phyloP scores from a whole-genome alignment of 2,113 vertebrate genomes.

The Trochalopteron elliotii region DNA sequence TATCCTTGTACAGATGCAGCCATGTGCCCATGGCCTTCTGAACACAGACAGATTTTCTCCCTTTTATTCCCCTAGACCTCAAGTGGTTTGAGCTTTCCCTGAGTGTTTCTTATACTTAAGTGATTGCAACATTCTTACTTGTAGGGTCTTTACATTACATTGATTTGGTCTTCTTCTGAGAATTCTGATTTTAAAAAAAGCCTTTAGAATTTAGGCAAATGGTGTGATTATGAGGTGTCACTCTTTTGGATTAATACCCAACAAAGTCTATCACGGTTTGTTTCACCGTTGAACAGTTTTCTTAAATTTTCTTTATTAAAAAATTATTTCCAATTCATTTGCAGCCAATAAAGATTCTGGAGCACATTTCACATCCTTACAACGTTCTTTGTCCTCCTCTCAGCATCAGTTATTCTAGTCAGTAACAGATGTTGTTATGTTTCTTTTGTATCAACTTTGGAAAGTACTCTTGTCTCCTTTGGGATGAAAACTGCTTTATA shows the following conservation, averaged over 20 bases:
- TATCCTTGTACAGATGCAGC: background rate
- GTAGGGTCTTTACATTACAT: background rate
- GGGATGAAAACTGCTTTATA: slow-evolving; percentile 1
- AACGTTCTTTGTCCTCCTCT: background rate
- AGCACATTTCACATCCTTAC: background rate
- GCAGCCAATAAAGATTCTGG: background rate
- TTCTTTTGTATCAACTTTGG: slow-evolving; percentile 11
- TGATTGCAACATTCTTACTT: background rate
- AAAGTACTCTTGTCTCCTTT: background rate
- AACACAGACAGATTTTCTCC: rapidly evolving
- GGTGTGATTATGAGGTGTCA: background rate
- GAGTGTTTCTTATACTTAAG: background rate
- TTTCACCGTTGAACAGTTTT: background rate
- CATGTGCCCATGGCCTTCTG: rapidly evolving
- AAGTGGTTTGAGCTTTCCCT: background rate
- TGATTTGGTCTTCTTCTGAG: background rate
- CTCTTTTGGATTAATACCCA: background rate
- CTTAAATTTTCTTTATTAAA: background rate
- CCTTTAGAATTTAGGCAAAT: background rate
- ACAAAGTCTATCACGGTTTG: rapidly evolving
- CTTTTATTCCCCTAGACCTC: background rate
- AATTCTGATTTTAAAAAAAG: background rate
- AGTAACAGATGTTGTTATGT: slow-evolving; percentile 27
- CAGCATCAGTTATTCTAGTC: background rate
- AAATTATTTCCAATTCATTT: background rate